Conservation (phyloP, 2,888 invertebrate species). For the Aleiodes testaceus region DNA sequence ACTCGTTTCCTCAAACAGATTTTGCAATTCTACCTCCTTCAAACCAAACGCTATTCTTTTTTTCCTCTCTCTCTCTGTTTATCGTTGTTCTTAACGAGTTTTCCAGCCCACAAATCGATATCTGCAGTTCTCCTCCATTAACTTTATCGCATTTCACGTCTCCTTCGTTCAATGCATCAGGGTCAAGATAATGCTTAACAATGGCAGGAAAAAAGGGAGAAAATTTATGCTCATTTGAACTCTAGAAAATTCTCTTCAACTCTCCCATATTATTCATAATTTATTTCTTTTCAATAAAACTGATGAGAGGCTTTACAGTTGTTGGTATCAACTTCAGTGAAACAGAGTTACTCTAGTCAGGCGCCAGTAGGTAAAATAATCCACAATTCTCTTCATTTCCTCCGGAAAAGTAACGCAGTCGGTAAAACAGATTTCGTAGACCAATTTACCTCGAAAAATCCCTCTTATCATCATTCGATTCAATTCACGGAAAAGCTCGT, state of each 20-base stretch:
- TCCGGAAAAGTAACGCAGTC: background rate
- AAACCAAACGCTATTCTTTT: conserved; percentile 5
- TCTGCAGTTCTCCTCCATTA: background rate
- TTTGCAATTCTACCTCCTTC: conserved; percentile 20
- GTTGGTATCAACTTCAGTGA: background rate
- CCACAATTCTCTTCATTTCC: too few species aligned
- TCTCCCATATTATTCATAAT: background rate
- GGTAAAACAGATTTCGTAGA: background rate
- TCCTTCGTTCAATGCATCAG: background rate
- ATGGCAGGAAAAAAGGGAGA: background rate
- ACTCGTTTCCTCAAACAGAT: background rate
- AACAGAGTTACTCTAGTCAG: background rate
- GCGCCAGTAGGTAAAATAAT: background rate
- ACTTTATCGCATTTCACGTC: background rate
- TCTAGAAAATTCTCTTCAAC: background rate
- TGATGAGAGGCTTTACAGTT: background rate
- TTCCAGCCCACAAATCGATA: conserved; percentile 17
- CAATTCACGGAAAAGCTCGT: background rate
- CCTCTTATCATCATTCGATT: background rate
- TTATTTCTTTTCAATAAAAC: conserved; percentile 1
- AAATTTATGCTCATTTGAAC: background rate
- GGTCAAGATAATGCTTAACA: background rate
- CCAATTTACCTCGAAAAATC: background rate
- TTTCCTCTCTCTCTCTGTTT: conserved; percentile 2
- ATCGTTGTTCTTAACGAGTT: conserved; percentile 22